phyloP scores from a whole-genome alignment of 2,113 vertebrate species.

The Thunnus thynnus region DNA sequence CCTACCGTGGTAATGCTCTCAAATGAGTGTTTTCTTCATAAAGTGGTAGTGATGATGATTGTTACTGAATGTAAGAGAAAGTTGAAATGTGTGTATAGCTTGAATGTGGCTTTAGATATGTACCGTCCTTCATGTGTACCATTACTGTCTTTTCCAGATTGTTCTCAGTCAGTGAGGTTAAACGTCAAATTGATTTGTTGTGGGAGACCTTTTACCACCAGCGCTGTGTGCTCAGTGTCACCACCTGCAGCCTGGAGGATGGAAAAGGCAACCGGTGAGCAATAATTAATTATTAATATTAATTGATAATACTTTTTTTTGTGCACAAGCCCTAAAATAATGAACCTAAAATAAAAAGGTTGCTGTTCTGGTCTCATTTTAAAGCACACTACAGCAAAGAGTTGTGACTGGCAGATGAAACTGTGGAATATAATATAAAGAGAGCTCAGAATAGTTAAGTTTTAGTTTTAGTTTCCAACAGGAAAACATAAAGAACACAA shows the following conservation, averaged over 20 bases:
- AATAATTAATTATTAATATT: no score
- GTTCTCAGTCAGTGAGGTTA: constrained; percentile 86
- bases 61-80: background rate
- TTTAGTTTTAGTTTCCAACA: background rate
- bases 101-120: no score
- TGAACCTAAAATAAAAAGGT: no score
- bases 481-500: background rate
- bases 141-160: constrained; percentile 79
- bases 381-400: background rate
- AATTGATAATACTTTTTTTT: background rate
- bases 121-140: background rate
- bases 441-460: background rate
- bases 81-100: no score
- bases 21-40: background rate
- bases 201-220: constrained; percentile 93
- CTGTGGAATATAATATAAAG: background rate
- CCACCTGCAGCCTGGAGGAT: constrained; percentile 75
- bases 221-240: constrained; percentile 94
- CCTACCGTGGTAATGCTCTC: background rate
- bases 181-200: constrained; percentile 84
- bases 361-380: background rate
- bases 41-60: background rate
- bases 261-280: constrained; percentile 81
- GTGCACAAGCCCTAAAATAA: no score
- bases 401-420: background rate